Base-by-base conservation (phyloP, 2,797 vertebrate genomes). In the Lutjanus campechanus region DNA sequence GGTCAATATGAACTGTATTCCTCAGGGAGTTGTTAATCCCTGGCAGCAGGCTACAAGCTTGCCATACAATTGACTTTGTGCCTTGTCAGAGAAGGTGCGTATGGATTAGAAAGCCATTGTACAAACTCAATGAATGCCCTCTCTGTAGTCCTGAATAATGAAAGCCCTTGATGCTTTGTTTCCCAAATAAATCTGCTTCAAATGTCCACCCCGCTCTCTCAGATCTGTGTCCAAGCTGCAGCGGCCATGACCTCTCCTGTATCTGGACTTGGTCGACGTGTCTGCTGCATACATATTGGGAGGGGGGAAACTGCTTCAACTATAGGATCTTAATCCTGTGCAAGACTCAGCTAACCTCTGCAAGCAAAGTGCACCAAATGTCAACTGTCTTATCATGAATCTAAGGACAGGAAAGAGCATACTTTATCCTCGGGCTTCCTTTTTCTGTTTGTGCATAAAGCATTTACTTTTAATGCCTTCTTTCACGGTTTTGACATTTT, bases 51-150 rank as follows among this genome's bases (percentile, higher is more conserved):
- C 87, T 79, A 51, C 79, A 84, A 59, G 16, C 60, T 75, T 55
- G 25, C 73, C 71, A 58, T 76, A 75, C 81, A 73, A 82, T 80
- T 92, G 88, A 92, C 86, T 88, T 83, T 75, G 73, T 89, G 91
- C 83, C 85, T 77, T 70, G 77, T 88, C 79, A 61, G 79, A 54
- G 83, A 81, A 89, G 87, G 83, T 90, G 85, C 81, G 19, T 76
- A 64, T 81, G 84, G 89, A 91, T 93, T 89, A 89, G 79, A 73
- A 79, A 82, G 64, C 70, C 88, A 81, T 73, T 86, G 81, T 87
- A 56, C 20, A 65, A 86, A 84, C 46, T 83, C 75, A 64, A 79
- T 90, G 86, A 93, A 93, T 89, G 85, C 65, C 72, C 70, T 79
- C 85, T 89, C 83, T 92, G 91, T 89, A 53, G 76, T 54, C 8